Percentiles rank a stretch among this genome's conserved stretches.
Conservation (phyloP, 1,140 invertebrate genomes). For the Marisa cornuarietis region DNA sequence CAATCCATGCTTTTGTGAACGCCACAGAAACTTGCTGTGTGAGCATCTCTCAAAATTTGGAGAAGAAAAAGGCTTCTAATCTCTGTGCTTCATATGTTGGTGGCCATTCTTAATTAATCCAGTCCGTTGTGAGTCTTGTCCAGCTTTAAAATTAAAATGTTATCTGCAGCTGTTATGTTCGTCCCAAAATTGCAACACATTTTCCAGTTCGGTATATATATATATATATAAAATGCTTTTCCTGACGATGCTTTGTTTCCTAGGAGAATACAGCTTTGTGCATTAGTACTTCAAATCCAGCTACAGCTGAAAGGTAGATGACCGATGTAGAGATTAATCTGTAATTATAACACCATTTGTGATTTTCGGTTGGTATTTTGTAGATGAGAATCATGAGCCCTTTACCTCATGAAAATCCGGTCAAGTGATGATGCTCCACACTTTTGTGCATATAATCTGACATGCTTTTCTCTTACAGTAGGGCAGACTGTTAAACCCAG, state of each 20-base stretch:
- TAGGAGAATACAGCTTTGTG: not conserved
- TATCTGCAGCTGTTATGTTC: not conserved
- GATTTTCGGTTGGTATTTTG: slow-evolving; percentile 5
- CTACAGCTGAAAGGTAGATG: slow-evolving; percentile 7
- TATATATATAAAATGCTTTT: not conserved
- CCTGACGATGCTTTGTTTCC: not conserved
- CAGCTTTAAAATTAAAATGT: slow-evolving; percentile 1
- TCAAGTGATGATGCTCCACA: slow-evolving; percentile 11
- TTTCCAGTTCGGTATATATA: not conserved
- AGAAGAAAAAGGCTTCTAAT: not conserved
- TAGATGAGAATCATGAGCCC: slow-evolving; percentile 10
- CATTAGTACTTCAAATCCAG: not conserved
- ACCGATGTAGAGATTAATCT: not conserved
- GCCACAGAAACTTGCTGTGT: not conserved
- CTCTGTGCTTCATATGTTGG: not conserved
- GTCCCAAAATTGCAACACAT: slow-evolving; percentile 3
- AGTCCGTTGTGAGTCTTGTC: slow-evolving; percentile 1
- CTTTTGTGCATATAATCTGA: slow-evolving; percentile 4
- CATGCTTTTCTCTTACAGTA: slow-evolving; percentile 8
- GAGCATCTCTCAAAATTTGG: no score
- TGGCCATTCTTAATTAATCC: not conserved
- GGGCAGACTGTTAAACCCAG: slow-evolving; percentile 17
- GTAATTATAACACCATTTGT: slow-evolving; percentile 5
- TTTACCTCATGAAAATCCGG: slow-evolving; percentile 11
- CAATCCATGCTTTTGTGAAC: not conserved